Percentiles rank a stretch among this genome's conserved stretches.
These are phyloP conservation scores for Xerus inauris DNA, from an alignment of 2,113 vertebrate species.

Conservation along the genomic window DNA sequence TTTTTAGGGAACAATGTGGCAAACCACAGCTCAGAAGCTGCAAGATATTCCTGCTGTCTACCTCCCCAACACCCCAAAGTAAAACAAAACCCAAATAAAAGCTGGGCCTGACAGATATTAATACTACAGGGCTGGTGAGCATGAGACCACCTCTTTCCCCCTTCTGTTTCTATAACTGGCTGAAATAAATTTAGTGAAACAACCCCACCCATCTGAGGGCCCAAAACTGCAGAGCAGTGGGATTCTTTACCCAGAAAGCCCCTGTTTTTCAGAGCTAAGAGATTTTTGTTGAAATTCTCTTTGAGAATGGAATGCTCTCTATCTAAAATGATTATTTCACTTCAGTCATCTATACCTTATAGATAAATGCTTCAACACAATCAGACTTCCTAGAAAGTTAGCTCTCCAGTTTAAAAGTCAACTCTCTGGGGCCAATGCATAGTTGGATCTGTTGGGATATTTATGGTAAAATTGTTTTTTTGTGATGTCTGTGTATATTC, in stretches of 20 bases:
- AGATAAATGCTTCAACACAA: constrained; percentile 37
- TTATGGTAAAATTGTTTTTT: constrained; percentile 21
- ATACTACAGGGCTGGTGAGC: constrained; percentile 64
- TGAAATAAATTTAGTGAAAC: constrained; percentile 80
- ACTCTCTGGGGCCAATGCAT: background rate
- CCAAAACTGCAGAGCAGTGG: background rate
- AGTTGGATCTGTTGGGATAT: background rate
- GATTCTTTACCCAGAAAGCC: constrained; percentile 62
- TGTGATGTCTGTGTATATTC: background rate
- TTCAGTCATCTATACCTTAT: constrained; percentile 18
- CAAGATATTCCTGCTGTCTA: background rate
- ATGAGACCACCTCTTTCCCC: background rate
- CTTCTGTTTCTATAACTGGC: constrained; percentile 74
- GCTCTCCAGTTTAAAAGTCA: background rate
- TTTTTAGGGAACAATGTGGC: background rate
- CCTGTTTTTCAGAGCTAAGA: constrained; percentile 62
- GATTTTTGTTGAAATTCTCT: constrained; percentile 67
- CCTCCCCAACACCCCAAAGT: constrained; percentile 60
- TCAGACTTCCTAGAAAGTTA: background rate
- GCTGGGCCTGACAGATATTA: constrained; percentile 73
- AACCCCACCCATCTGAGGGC: constrained; percentile 59
- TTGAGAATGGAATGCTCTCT: constrained; percentile 60
- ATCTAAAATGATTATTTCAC: constrained; percentile 67
- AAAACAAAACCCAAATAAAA: constrained; percentile 80
- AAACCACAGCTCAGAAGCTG: constrained; percentile 50